phyloP scores from a whole-genome alignment of 2,797 vertebrate species.

The Mormyrops attenuatus region DNA sequence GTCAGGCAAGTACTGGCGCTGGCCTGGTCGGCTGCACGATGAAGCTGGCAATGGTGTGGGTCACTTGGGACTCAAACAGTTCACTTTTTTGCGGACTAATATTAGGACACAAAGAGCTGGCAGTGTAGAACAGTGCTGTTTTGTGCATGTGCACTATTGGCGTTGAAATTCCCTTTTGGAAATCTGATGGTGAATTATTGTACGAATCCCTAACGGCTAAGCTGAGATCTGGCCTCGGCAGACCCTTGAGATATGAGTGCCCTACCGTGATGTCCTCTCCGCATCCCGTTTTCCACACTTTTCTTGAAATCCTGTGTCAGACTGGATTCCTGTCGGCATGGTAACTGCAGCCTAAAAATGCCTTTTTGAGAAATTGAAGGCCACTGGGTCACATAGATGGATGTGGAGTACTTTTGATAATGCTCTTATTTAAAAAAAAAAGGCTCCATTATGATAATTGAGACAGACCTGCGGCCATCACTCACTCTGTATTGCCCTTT shows the following conservation, averaged over 20 bases:
- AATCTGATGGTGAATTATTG: background rate
- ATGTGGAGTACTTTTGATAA: constrained; percentile 7
- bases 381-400: background rate
- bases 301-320: background rate
- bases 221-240: background rate
- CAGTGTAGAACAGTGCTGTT: background rate
- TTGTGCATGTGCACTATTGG: background rate
- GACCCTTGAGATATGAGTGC: background rate
- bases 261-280: background rate
- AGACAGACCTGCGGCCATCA: background rate
- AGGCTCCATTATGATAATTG: constrained; percentile 10
- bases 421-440: background rate
- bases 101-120: background rate
- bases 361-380: constrained; percentile 8
- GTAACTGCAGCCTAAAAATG: constrained; percentile 18
- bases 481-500: background rate
- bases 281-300: background rate
- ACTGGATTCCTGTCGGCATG: constrained; percentile 16
- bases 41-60: background rate
- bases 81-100: background rate
- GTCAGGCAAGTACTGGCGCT: background rate
- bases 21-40: background rate
- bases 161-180: background rate
- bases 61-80: background rate
- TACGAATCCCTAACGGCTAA: background rate